Conservation (phyloP, 2,797 vertebrate species). For the Pantherophis alleghaniensis region DNA sequence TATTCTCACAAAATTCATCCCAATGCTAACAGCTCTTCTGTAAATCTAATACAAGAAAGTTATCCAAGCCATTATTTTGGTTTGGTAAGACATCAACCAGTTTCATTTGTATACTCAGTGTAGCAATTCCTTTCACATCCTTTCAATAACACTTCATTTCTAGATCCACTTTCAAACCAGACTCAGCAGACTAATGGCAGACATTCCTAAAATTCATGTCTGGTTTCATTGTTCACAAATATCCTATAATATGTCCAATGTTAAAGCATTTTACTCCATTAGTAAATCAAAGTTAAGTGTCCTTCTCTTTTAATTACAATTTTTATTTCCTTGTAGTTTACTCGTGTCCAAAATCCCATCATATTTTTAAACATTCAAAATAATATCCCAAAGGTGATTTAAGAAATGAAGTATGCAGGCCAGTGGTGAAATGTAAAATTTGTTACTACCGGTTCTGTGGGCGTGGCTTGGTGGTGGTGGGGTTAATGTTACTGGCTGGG, state of each 20-base stretch:
- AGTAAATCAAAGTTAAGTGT: neutral
- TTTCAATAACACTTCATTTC: neutral
- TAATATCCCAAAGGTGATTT: neutral
- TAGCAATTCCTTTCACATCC: neutral
- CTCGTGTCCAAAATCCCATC: neutral
- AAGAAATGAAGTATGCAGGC: neutral
- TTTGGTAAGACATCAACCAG: neutral
- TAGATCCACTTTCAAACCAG: neutral
- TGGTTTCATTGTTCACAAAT: neutral
- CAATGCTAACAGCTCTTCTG: neutral
- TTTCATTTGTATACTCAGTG: neutral
- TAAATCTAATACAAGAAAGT: neutral
- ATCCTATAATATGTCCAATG: neutral
- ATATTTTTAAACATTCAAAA: neutral
- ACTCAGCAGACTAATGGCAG: neutral
- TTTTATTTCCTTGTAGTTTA: neutral
- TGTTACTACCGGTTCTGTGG: too few species aligned
- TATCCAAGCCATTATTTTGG: neutral
- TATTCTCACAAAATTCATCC: neutral
- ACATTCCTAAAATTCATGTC: neutral
- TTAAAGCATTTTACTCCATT: neutral
- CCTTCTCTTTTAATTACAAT: neutral
- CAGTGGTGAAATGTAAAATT: too few species aligned
- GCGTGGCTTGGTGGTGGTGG: too few species aligned
- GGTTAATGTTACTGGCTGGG: too few species aligned